Conservation (phyloP, 1,140 invertebrate species). For the Antheraea mylitta region DNA sequence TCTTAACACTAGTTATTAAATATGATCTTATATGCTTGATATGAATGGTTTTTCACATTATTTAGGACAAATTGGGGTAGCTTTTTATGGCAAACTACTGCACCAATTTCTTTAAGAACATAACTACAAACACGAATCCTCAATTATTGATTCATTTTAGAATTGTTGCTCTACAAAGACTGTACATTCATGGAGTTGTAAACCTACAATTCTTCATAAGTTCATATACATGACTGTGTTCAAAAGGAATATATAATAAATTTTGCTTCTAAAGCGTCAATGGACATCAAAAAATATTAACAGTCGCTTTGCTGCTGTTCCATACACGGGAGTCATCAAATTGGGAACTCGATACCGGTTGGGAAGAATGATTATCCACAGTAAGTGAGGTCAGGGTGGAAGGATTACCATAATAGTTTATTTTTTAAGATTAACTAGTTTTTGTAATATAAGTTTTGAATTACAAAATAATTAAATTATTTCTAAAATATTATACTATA, state of each 20-base stretch:
- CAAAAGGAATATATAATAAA: neutral
- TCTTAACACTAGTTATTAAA: too few species aligned
- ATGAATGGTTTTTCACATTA: too few species aligned
- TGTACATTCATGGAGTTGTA: slow-evolving; percentile 35
- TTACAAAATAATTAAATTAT: too few species aligned
- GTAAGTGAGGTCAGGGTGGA: slow-evolving; percentile 31
- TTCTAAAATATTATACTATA: too few species aligned
- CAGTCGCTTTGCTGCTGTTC: neutral
- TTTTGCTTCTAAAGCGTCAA: neutral
- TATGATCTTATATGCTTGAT: too few species aligned
- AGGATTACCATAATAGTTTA: neutral
- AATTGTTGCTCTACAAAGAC: slow-evolving; percentile 58
- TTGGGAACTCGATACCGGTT: slow-evolving; percentile 49
- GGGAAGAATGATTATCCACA: slow-evolving; percentile 65
- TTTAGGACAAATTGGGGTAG: slow-evolving; percentile 5
- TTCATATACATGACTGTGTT: slow-evolving; percentile 23
- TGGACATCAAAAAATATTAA: neutral
- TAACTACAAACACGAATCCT: slow-evolving; percentile 48
- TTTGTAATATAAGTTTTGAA: neutral
- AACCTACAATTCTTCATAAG: neutral
- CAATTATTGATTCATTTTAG: slow-evolving; percentile 68
- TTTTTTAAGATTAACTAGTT: neutral
- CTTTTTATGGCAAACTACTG: slow-evolving; percentile 11
- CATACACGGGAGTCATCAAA: neutral
- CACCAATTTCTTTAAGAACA: slow-evolving; percentile 47